Base-by-base conservation (phyloP, 2,888 invertebrate genomes). In the Ganaspis brasiliensis region DNA sequence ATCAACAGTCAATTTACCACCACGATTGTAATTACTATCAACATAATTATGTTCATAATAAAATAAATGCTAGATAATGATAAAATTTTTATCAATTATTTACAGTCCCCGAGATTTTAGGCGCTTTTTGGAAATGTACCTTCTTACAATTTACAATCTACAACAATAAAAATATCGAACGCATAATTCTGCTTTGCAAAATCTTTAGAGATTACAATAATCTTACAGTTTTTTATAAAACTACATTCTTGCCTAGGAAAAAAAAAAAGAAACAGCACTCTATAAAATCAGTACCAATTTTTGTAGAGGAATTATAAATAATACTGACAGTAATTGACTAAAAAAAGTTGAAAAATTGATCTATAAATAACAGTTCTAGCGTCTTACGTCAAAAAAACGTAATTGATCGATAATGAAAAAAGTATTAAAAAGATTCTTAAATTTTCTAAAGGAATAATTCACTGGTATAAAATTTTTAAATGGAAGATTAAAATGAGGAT, bases 31-130 rank as follows among this genome's bases (percentile, higher is more conserved):
- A 19, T 52, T 19, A 52, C 19, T 52, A 52, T 9, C 52, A 52
- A 52, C 52, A 49, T 49, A 86, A 88, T 86, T n/a, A 88, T 88
- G 87, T 90, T 90, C 87, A 88, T 90, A 91, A 90, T 89, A 90
- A 91, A 91, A 91, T 91, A 90, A 90, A 91, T 90, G 90, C 90
- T 90, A 91, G 89, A 88, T 89, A 91, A 91, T 88, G 89, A 89
- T 89, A 89, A 91, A 88, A 85, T 85, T 86, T 82, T 88, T 45
- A 4, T 24, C 9, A 24, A 45, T 86, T 84, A 72, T 81, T 72
- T 82, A 76, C 74, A 70, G 79, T 81, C 80, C 74, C 72, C 72
- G 75, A 73, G 67, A 76, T 82, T 77, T 75, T 85, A 88, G 85
- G 84, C 85, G 80, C 82, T 79, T 83, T 84, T 83, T 83, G 84